Evolutionary conservation across 2,888 invertebrate species (phyloP).

Genomic region (Lordiphosa andalusiaca): DNA sequence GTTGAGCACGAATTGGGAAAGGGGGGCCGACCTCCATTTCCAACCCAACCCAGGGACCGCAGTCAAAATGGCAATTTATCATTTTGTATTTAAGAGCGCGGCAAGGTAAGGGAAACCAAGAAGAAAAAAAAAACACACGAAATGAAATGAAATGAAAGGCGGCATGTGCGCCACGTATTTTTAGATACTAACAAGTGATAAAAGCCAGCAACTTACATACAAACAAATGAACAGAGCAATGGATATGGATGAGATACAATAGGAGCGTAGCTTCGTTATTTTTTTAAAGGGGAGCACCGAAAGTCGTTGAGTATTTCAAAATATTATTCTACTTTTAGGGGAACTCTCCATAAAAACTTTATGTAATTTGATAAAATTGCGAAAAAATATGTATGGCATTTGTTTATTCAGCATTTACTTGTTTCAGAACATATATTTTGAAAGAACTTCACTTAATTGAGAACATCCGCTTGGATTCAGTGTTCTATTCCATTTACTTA

Average conservation of each 20-base stretch:
- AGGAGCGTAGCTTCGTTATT: conserved; percentile 1
- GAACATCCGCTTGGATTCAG: no score
- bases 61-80: conserved; percentile 77
- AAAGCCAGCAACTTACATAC: conserved; percentile 51
- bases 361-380: no score
- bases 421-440: no score
- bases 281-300: background rate
- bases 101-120: conserved; percentile 50
- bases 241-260: conserved; percentile 9
- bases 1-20: conserved; percentile 35
- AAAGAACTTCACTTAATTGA: no score
- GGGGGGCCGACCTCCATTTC: no score
- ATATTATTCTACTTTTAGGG: no score
- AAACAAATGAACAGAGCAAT: conserved; percentile 14
- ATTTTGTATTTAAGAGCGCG: conserved; percentile 64
- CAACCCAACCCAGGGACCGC: conserved; percentile 40
- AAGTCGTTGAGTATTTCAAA: no score
- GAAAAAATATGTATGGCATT: no score
- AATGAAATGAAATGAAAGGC: conserved; percentile 61
- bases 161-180: conserved; percentile 69
- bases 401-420: no score
- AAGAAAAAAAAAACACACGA: conserved; percentile 38
- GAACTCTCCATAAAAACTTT: no score
- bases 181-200: conserved; percentile 72
- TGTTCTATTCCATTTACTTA: no score